A percentile compares a stretch with the other conserved stretches of the same genome.
Conservation (phyloP, 2,888 invertebrate species). For the Carpatolechia fugitivella region DNA sequence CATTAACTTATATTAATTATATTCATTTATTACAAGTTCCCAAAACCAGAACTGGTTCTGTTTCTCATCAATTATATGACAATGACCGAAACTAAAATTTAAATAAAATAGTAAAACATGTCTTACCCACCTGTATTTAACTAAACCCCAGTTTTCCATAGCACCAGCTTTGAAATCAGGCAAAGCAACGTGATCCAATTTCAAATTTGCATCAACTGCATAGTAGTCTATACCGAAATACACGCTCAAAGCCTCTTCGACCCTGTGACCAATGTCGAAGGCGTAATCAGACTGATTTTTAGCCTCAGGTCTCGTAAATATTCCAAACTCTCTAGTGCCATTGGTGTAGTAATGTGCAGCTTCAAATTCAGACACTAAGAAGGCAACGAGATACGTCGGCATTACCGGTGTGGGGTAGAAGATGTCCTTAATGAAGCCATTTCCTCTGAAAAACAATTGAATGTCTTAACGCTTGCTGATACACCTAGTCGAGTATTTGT, state of each 20-base stretch:
- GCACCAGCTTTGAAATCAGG: constrained; percentile 91
- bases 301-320: constrained; percentile 85
- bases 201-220: constrained; percentile 77
- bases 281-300: constrained; percentile 83
- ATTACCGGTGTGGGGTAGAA: constrained; percentile 82
- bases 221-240: constrained; percentile 81
- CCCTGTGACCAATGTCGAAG: constrained; percentile 76
- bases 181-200: constrained; percentile 91
- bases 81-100: too few relatives aligned
- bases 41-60: too few relatives aligned
- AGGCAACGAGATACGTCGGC: constrained; percentile 92
- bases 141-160: constrained; percentile 96
- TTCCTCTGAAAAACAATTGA: constrained; percentile 40
- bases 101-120: too few relatives aligned
- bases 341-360: constrained; percentile 42
- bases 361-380: constrained; percentile 87
- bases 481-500: too few relatives aligned
- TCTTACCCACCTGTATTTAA: constrained; percentile 87
- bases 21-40: too few relatives aligned
- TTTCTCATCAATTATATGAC: too few relatives aligned
- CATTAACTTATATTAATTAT: too few relatives aligned
- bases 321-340: constrained; percentile 67
- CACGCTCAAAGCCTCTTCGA: constrained; percentile 70
- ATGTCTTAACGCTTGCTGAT: too few relatives aligned
- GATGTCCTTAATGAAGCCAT: constrained; percentile 82